Evolutionary conservation across 2,113 vertebrate genomes (phyloP).

Genomic region (Rhynchopsitta pachyrhyncha): DNA sequence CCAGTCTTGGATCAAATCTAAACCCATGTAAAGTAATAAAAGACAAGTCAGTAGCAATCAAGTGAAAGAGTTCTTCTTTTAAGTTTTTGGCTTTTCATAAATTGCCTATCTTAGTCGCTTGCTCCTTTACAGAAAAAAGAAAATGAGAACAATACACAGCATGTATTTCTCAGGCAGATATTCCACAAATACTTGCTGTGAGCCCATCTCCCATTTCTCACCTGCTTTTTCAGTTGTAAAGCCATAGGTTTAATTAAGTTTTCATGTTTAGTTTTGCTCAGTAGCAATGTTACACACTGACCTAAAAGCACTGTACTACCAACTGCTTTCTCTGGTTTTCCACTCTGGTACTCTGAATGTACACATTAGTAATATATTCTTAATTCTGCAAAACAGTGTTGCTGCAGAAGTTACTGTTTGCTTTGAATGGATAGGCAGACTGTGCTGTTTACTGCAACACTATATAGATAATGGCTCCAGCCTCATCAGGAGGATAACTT

Average conservation of each 20-base stretch:
- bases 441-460: neutral
- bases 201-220: neutral
- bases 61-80: neutral
- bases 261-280: neutral
- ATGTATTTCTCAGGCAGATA: neutral
- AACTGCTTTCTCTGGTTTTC: neutral
- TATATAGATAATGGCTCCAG: neutral
- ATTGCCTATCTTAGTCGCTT: neutral
- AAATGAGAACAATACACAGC: neutral
- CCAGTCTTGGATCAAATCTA: constrained; percentile 98
- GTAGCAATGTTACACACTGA: neutral
- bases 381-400: neutral
- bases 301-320: neutral
- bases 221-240: neutral
- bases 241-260: neutral
- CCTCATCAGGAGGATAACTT: constrained; percentile 21
- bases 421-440: neutral
- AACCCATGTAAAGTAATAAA: neutral
- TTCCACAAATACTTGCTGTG: neutral
- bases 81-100: neutral
- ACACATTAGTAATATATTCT: neutral
- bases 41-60: neutral
- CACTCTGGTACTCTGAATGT: neutral
- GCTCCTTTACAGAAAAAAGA: neutral
- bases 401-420: neutral